Base-by-base conservation (phyloP, 2,113 vertebrate species). In the Crotophaga sulcirostris region DNA sequence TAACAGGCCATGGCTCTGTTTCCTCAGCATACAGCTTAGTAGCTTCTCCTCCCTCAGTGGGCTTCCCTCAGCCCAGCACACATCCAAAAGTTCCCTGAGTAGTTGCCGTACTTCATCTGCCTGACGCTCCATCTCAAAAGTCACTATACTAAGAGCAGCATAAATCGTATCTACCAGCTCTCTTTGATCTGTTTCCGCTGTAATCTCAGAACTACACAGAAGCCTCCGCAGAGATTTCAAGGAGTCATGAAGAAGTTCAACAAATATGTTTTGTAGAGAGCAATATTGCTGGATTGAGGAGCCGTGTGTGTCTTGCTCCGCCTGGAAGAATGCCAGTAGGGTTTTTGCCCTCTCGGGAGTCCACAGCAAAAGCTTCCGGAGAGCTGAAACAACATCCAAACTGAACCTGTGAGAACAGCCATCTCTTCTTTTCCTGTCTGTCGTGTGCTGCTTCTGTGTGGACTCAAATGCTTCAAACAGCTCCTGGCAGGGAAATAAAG, bases 1-100 rank as follows among this genome's bases (percentile, higher is more conserved):
- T 44, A 99, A 92, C 6, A 99, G 93, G 16, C 94, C 85, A 16
- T 96, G 94, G 28, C 96, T 97, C 5, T 85, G 94, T 49, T 98
- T 99, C 70, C 98, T 98, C 14, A 99, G 95, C 95, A 99, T 87
- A 68, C 98, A 98, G 96, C 98, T 93, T 44, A 99, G 98, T 23
- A 99, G 83, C 70, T 86, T 98, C 95, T 99, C 99, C 93, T 99
- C 99, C 24, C 23, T 97, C 60, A 99, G 97, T 4, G 96, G 93
- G 42, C 94, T 97, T 52, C 89, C 96, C 44, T 97, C 98, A 2
- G 96, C 88, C 58, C 97, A 97, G 93, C 98, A 98, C 23, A 98
- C 96, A 31, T 97, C 97, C 96, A 99, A 98, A 42, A 99, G 97
- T 11, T 98, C 98, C 64, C 98, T 98, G 75, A 98, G 99, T 16